Base-by-base conservation (phyloP, 2,797 vertebrate genomes). In the Artibeus jamaicensis region DNA sequence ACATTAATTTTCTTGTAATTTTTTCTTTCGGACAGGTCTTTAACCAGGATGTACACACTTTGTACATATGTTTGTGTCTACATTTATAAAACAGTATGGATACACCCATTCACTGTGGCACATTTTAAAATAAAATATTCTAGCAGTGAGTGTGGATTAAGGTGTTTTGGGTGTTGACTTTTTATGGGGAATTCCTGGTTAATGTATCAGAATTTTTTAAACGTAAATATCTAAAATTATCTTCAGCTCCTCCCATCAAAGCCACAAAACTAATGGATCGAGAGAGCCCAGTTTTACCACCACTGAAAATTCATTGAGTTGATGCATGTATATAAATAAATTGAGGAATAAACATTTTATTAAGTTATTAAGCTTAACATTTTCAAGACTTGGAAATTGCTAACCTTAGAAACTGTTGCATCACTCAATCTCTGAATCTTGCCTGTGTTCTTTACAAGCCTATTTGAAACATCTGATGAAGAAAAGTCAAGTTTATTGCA, bases 71-170 rank as follows among this genome's bases (percentile, higher is more conserved):
- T 92, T 16, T 73, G 9, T 79, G 32, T 78, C 16, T 94, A 46
- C 86, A 81, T 95, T 95, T 91, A 91, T 94, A 95, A 86, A 90
- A 91, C 46, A 65, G 0, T 79, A 26, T 88, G 73, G 78, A 77
- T 94, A 91, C 22, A 57, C 96, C 81, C 84, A 90, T 91, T 92
- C 90, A 94, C 94, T 97, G 71, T 95, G 89, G 91, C 76, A 94
- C 86, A 89, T 97, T 96, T 96, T 96, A 68, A 96, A 97, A 93
- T 95, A 96, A 96, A 95, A 95, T 85, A 92, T 86, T 96, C 34
- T 87, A 71, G 34, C 44, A 70, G 68, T 92, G 88, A 85, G 44
- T 92, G 44, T 95, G 78, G 76, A 90, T 93, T 85, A 89, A 91
- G 42, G 21, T 94, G 87, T 96, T 82, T 70, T 6, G n/a, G 48